A percentile compares a stretch with the other conserved stretches of the same genome.
Conservation (phyloP, 1,140 invertebrate genomes). For the Lepidurus couesii region DNA sequence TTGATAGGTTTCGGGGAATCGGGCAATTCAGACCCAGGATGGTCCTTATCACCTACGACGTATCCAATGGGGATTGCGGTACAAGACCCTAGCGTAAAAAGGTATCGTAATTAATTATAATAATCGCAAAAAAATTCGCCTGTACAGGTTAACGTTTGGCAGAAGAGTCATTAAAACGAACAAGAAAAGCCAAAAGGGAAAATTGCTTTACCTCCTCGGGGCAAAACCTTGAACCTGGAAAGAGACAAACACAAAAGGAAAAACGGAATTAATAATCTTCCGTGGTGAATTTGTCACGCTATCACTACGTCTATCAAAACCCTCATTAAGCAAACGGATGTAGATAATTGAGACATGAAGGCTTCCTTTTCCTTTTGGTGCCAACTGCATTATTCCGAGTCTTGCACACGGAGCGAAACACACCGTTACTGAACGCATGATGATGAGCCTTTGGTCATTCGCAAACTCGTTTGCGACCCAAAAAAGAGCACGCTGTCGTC, state of each 20-base stretch:
- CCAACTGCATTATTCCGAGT: background rate
- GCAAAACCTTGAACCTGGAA: slow-evolving; percentile 33
- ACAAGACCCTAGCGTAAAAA: slow-evolving; percentile 24
- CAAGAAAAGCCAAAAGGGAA: no score
- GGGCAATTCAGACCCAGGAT: background rate
- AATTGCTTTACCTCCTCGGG: slow-evolving; percentile 33
- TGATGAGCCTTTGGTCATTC: no score
- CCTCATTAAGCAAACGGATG: background rate
- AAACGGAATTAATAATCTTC: background rate
- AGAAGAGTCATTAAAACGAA: background rate
- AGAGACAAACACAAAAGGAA: slow-evolving; percentile 9
- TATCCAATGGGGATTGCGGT: slow-evolving; percentile 32
- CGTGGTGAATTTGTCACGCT: background rate
- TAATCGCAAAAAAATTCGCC: background rate
- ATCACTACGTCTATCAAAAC: background rate
- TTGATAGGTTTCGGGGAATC: slow-evolving; percentile 24
- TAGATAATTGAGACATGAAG: background rate
- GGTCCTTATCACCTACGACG: slow-evolving; percentile 30
- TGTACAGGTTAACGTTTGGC: background rate
- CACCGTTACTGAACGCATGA: background rate
- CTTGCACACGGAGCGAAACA: background rate
- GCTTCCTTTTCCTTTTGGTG: background rate
- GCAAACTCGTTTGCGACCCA: background rate
- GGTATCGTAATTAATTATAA: no score
- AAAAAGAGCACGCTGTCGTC: background rate